A percentile compares a stretch with the other conserved stretches of the same genome.
phyloP scores from a whole-genome alignment of 1,140 invertebrate species.

The Asbolus verrucosus region DNA sequence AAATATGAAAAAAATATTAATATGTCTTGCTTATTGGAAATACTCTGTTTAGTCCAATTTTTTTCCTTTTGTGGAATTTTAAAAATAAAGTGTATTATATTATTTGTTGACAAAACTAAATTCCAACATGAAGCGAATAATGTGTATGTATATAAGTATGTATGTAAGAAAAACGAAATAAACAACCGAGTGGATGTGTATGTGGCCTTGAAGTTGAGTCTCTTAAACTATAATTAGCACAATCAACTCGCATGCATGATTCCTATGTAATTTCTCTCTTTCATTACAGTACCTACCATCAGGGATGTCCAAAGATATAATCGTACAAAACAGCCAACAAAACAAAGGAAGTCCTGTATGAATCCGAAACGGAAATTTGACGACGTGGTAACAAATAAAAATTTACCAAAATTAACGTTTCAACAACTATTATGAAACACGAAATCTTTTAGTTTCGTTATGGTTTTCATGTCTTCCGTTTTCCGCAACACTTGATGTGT shows the following conservation, averaged over 20 bases:
- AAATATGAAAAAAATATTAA: no score
- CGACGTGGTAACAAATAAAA: no score
- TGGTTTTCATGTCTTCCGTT: neutral
- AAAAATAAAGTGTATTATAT: no score
- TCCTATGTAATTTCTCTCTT: conserved; percentile 41
- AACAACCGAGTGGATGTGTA: conserved; percentile 36
- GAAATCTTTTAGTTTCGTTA: neutral
- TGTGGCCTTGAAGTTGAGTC: conserved; percentile 51
- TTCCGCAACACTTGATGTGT: neutral
- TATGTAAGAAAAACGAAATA: conserved; percentile 29
- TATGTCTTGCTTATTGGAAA: no score
- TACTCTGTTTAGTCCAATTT: no score
- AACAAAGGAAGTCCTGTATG: neutral
- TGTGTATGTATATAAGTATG: neutral
- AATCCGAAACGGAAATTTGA: conserved; percentile 4
- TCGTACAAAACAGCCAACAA: neutral
- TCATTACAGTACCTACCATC: conserved; percentile 24
- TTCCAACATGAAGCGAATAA: no score
- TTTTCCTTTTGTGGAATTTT: no score
- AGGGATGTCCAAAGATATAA: conserved; percentile 25
- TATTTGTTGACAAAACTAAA: no score
- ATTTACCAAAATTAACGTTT: no score
- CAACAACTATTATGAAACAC: no score
- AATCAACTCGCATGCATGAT: conserved; percentile 50
- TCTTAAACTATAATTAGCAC: conserved; percentile 56